Conservation (phyloP, 1,140 invertebrate species). For the Oreohelix idahoensis region DNA sequence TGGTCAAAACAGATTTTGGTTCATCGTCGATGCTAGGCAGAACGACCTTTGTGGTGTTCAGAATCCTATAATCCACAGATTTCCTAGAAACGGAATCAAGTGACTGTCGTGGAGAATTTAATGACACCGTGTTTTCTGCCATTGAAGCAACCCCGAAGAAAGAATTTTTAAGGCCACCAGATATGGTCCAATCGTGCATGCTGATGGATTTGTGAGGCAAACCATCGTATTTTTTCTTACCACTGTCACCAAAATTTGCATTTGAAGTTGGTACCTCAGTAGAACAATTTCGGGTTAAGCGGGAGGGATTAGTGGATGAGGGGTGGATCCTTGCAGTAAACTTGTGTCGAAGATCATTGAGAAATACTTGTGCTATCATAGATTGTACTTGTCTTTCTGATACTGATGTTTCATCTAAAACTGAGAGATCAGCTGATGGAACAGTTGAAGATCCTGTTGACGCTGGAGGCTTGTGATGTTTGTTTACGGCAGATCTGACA, state of each 20-base stretch:
- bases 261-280: not conserved
- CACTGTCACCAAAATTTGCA: no score
- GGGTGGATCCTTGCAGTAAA: no score
- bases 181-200: not conserved
- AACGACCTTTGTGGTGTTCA: slow-evolving; percentile 29
- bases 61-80: slow-evolving; percentile 44
- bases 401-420: not conserved
- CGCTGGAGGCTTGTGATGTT: not conserved
- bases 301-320: no score
- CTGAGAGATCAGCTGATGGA: not conserved
- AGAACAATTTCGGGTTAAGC: not conserved
- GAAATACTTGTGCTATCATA: no score
- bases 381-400: no score
- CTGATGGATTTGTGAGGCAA: not conserved
- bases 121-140: not conserved
- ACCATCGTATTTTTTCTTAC: no score
- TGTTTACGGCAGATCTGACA: not conserved
- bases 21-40: slow-evolving; percentile 48
- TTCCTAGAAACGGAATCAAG: not conserved
- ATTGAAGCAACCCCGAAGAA: not conserved
- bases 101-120: not conserved
- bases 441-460: no score
- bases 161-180: not conserved
- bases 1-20: slow-evolving; percentile 47
- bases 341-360: no score